A percentile compares a stretch with the other conserved stretches of the same genome.
Conservation (phyloP, 2,888 invertebrate species). For the Tanypteryx hageni region DNA sequence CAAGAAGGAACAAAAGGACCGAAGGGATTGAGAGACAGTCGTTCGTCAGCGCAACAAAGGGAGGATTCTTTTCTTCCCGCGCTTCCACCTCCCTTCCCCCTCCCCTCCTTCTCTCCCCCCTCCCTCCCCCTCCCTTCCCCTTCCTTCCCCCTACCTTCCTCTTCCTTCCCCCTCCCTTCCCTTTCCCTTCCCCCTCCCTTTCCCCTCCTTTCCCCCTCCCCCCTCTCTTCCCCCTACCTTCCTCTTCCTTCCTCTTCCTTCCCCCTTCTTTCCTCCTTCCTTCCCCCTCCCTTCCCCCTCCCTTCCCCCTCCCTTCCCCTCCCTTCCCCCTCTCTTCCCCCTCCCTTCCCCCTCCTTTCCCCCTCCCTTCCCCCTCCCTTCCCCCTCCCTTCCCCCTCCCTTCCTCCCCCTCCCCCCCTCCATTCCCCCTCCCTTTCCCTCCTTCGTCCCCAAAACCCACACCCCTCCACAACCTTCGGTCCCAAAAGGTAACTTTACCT, state of each 20-base stretch:
- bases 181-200: background rate
- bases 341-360: background rate
- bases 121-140: too few species aligned
- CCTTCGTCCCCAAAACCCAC: background rate
- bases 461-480: background rate
- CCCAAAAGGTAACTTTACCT: constrained; percentile 26
- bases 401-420: background rate
- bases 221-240: background rate
- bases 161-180: too few species aligned
- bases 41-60: constrained; percentile 3
- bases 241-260: too few species aligned
- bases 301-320: background rate
- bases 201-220: too few species aligned
- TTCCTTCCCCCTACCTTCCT: too few species aligned
- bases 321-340: too few species aligned
- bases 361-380: background rate
- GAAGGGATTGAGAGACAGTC: background rate
- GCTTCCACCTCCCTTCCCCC: too few species aligned
- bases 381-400: background rate
- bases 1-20: background rate
- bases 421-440: too few species aligned
- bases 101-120: background rate
- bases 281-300: background rate
- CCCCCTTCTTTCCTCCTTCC: background rate
- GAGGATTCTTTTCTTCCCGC: background rate